A percentile compares a stretch with the other conserved stretches of the same genome.
These are phyloP conservation scores for Stegodyphus mimosarum DNA, from an alignment of 1,140 invertebrate species.

Conservation along the genomic window DNA sequence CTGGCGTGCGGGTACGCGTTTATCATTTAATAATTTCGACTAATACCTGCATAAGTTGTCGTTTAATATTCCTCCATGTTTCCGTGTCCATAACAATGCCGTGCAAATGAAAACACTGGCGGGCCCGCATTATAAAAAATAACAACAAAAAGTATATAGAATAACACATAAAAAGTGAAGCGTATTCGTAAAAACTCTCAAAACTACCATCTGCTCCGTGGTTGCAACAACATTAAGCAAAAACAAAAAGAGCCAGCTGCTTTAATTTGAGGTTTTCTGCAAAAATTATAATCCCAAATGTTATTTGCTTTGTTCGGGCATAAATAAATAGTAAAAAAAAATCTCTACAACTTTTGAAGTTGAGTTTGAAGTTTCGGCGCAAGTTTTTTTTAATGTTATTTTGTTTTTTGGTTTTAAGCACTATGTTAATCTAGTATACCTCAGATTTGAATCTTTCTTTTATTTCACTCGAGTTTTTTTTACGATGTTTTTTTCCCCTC, in stretches of 20 bases:
- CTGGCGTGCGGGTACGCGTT: slow-evolving; percentile 53
- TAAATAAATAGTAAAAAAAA: slow-evolving; percentile 43
- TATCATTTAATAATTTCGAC: slow-evolving; percentile 61
- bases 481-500: too few species aligned
- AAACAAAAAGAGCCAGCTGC: slow-evolving; percentile 42
- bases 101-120: slow-evolving; percentile 57
- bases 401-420: slow-evolving; percentile 14
- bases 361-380: slow-evolving; percentile 46
- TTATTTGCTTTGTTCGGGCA: slow-evolving; percentile 55
- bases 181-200: slow-evolving; percentile 59
- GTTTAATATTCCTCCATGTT: slow-evolving; percentile 58
- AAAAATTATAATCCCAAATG: slow-evolving; percentile 61
- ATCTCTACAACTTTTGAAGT: slow-evolving; percentile 48
- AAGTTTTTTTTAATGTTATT: slow-evolving; percentile 1
- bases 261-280: slow-evolving; percentile 61
- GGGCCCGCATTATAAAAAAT: slow-evolving; percentile 58
- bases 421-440: neutral
- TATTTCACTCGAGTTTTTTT: neutral
- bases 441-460: neutral
- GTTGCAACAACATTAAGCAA: slow-evolving; percentile 20
- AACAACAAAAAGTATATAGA: slow-evolving; percentile 41
- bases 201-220: slow-evolving; percentile 49
- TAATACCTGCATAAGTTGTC: slow-evolving; percentile 60
- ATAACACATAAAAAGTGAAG: slow-evolving; percentile 59
- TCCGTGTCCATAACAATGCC: slow-evolving; percentile 59